These are phyloP conservation scores for Pyrocoelia pectoralis DNA, from an alignment of 2,888 invertebrate genomes.

Conservation along the genomic window DNA sequence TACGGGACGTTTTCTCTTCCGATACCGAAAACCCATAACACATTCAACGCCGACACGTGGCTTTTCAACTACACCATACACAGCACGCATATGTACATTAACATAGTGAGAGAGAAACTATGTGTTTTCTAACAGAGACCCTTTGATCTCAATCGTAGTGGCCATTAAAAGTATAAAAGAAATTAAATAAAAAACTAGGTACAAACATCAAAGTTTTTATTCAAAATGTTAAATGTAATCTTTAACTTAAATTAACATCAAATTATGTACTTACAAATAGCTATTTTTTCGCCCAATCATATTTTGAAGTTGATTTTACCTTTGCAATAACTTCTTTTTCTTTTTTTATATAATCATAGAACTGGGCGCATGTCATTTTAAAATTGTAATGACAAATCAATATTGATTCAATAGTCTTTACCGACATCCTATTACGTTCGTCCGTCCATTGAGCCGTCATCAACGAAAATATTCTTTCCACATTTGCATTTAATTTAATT, in stretches of 20 bases:
- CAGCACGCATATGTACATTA: slow-evolving; percentile 4
- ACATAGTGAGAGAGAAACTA: background rate
- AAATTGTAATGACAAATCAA: slow-evolving; percentile 13
- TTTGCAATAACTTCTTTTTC: slow-evolving; percentile 8
- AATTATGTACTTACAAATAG: no score
- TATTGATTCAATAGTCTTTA: slow-evolving; percentile 8
- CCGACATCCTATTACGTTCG: slow-evolving; percentile 27
- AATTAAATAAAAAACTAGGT: slow-evolving; percentile 7
- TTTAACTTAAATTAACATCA: slow-evolving; percentile 6
- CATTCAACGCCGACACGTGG: slow-evolving; percentile 3
- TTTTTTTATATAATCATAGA: slow-evolving; percentile 12
- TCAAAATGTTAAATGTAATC: background rate
- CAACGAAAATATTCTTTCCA: slow-evolving; percentile 36
- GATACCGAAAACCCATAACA: slow-evolving; percentile 1
- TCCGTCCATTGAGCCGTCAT: slow-evolving; percentile 34
- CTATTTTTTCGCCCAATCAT: slow-evolving; percentile 3
- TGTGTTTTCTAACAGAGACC: background rate
- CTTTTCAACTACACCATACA: slow-evolving; percentile 1
- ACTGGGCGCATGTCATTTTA: slow-evolving; percentile 8
- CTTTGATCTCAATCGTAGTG: slow-evolving; percentile 3
- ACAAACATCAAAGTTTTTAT: slow-evolving; percentile 8
- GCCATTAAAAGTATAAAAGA: background rate
- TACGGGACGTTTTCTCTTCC: slow-evolving; percentile 7
- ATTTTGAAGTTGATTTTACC: slow-evolving; percentile 1
- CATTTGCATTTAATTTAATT: slow-evolving; percentile 33